These are phyloP conservation scores for Augochlorella aurata DNA, from an alignment of 2,888 invertebrate genomes.

Conservation along the genomic window DNA sequence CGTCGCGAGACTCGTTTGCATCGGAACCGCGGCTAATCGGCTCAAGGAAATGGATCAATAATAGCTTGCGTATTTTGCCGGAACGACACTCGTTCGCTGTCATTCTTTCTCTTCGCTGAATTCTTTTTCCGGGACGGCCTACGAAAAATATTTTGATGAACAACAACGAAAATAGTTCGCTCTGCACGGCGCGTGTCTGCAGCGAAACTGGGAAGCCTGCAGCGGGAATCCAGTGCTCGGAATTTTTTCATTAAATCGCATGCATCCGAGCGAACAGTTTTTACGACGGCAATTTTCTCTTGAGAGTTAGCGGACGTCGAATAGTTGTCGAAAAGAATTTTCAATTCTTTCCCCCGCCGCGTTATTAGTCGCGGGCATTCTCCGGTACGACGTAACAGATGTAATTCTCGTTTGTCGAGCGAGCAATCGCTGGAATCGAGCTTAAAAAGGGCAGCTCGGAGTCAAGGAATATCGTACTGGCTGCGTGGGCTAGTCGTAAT, in stretches of 20 bases:
- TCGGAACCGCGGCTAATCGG: slow-evolving; percentile 26
- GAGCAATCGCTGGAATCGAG: background rate
- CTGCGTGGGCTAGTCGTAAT: background rate
- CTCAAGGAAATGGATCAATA: slow-evolving; percentile 1
- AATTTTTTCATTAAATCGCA: slow-evolving; percentile 1
- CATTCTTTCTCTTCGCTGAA: background rate
- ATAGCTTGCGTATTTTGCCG: background rate
- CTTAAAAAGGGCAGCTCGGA: background rate
- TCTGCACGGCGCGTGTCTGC: background rate
- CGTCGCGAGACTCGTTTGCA: background rate
- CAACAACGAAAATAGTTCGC: background rate
- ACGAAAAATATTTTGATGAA: background rate
- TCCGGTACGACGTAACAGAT: no score
- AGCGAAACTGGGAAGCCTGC: background rate
- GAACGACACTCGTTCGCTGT: background rate
- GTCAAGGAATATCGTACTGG: background rate
- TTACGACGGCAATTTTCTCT: background rate
- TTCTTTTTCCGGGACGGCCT: background rate
- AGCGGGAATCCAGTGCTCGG: background rate
- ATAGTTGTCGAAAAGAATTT: background rate
- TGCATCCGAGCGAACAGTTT: background rate
- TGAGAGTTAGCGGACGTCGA: background rate
- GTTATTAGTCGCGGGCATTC: background rate
- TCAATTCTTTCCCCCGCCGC: background rate
- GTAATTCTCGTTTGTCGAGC: no score